Evolutionary conservation across 2,797 vertebrate species (phyloP), one percentile per base, ranked within the genome.

Genomic region (Rhynchotus rufescens): DNA sequence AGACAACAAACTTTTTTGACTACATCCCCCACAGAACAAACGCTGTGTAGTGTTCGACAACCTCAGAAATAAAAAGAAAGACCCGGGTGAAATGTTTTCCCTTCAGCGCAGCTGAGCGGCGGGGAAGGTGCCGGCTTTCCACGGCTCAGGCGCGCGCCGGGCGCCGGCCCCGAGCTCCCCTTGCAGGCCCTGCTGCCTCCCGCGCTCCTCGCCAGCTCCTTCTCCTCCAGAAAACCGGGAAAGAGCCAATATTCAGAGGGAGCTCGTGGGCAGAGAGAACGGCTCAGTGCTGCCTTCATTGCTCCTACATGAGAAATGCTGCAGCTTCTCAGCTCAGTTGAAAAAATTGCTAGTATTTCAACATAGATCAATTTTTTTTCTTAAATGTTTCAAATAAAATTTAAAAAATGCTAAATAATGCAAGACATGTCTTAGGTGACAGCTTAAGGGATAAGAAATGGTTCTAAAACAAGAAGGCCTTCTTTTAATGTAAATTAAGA

Each of bases 61-160:
- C 86, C 91, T 92, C 92, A 96, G 71, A 97, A 94, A 79, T 32
- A 60, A 79, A 56, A 83, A 19, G 69, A 91, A 85, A 92, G 77
- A 49, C 45, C 80, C 64, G 86, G 89, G 67, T 71, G 93, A 86
- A 86, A 61, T 94, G 80, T 77, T 93, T 86, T 44, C 56, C 77
- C 96, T 80, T 62, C 90, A 56, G 7, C 25, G 38, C 42, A 90
- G 89, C 75, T 60, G 76, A 54, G 84, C 78, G 68, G 65, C 82
- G 93, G 78, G 86, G 64, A 95, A 90, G 91, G 89, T 88, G 69
- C 94, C 74, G 92, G 44, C 85, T 92, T 78, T 86, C 86, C 87
- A 81, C 77, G 51, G 51, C 59, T 96, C 84, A 16, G 76, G 54
- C 85, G 90, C 74, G 80, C 96, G 91, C 84, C 86, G 90, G 8